phyloP scores from a whole-genome alignment of 1,140 invertebrate species.

The Acromyrmex echinatior region DNA sequence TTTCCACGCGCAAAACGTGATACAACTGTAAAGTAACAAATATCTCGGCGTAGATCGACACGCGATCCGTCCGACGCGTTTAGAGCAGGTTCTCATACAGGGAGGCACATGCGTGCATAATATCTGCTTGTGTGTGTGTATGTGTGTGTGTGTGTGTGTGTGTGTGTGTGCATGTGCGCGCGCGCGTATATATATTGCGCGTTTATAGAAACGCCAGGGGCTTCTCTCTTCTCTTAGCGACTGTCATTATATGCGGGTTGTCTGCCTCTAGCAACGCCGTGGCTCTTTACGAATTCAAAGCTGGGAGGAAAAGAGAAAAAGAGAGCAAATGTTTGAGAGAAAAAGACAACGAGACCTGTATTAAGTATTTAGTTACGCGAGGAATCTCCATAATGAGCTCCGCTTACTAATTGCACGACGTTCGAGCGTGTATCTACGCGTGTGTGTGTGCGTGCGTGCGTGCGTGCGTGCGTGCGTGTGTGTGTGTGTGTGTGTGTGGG shows the following conservation, averaged over 20 bases:
- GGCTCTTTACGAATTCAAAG: conserved; percentile 78
- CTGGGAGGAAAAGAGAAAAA: conserved; percentile 46
- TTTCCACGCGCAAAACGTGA: conserved; percentile 83
- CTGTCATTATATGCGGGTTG: conserved; percentile 77
- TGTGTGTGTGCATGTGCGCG: conserved; percentile 43
- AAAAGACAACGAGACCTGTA: conserved; percentile 67
- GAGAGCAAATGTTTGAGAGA: conserved; percentile 5
- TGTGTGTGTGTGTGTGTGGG: background rate
- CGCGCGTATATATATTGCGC: conserved; percentile 46
- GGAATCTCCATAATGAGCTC: conserved; percentile 80
- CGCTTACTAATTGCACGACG: conserved; percentile 78
- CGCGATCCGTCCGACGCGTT: conserved; percentile 81
- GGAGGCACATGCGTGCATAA: conserved; percentile 23
- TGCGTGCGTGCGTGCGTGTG: background rate
- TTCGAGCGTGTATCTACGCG: background rate
- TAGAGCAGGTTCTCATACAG: conserved; percentile 64
- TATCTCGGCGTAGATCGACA: conserved; percentile 85
- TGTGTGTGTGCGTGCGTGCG: too few species aligned
- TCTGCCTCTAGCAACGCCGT: conserved; percentile 60
- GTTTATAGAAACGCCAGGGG: conserved; percentile 48
- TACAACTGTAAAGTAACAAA: conserved; percentile 85
- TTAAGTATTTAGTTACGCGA: conserved; percentile 80
- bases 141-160: conserved; percentile 40
- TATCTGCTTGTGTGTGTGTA: conserved; percentile 8
- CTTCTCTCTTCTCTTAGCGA: conserved; percentile 54